Percentiles rank a stretch among this genome's conserved stretches.
These are phyloP conservation scores for Podilymbus podiceps DNA, from an alignment of 2,113 vertebrate genomes.

Conservation along the genomic window DNA sequence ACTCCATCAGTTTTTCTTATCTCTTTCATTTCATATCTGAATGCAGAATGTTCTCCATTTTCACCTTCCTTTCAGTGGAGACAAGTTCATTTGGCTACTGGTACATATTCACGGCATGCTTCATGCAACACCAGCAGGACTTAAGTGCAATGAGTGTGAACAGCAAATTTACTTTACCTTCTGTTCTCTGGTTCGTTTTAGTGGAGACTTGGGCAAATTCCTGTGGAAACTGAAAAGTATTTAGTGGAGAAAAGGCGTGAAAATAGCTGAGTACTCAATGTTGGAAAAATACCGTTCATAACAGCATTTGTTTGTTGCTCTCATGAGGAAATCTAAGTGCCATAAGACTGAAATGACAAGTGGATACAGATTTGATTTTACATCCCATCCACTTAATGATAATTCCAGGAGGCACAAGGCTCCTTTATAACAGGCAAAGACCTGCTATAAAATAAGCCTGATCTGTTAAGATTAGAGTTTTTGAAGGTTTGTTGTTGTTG, in stretches of 20 bases:
- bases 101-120: neutral
- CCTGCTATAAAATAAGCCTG: neutral
- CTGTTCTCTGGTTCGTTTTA: neutral
- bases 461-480: too few relatives aligned
- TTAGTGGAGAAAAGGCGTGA: neutral
- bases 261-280: neutral
- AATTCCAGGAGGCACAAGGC: neutral
- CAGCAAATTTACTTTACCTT: neutral
- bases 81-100: neutral
- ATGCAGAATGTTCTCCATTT: too few relatives aligned
- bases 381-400: neutral
- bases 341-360: neutral
- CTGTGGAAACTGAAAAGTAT: neutral
- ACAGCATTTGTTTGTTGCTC: neutral
- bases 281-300: neutral
- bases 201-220: neutral
- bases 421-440: neutral
- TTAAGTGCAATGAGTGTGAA: neutral
- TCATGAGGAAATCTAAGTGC: neutral
- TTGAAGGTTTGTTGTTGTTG: neutral
- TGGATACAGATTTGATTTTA: neutral
- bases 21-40: fast-evolving
- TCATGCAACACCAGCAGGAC: neutral
- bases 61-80: neutral
- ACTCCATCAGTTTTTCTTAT: neutral